Evolutionary conservation across 2,113 vertebrate species (phyloP).

Genomic region (rabbit (Oryctolagus cuniculus)): mOryCun1.1 NC_091443.1:72688001-72688500

Average conservation of each 20-base stretch:
- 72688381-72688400: constrained; percentile 12
- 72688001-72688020: neutral
- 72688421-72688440: neutral
- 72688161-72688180: neutral
- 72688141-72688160: neutral
- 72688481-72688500: constrained; percentile 91
- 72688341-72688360: constrained; percentile 6
- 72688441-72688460: constrained; percentile 81
- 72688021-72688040: neutral
- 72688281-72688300: neutral
- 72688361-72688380: neutral
- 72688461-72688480: constrained; percentile 93
- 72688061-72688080: constrained; percentile 15
- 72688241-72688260: constrained; percentile 13
- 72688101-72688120: constrained; percentile 34
- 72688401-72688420: neutral
- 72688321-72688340: constrained; percentile 16
- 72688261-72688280: neutral
- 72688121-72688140: constrained; percentile 7
- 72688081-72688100: neutral
- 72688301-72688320: constrained; percentile 35
- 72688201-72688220: neutral
- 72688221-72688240: neutral
- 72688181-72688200: constrained; percentile 10
- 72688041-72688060: neutral